These are phyloP conservation scores for Bombus picipes DNA, from an alignment of 1,140 invertebrate species.

Conservation along the genomic window DNA sequence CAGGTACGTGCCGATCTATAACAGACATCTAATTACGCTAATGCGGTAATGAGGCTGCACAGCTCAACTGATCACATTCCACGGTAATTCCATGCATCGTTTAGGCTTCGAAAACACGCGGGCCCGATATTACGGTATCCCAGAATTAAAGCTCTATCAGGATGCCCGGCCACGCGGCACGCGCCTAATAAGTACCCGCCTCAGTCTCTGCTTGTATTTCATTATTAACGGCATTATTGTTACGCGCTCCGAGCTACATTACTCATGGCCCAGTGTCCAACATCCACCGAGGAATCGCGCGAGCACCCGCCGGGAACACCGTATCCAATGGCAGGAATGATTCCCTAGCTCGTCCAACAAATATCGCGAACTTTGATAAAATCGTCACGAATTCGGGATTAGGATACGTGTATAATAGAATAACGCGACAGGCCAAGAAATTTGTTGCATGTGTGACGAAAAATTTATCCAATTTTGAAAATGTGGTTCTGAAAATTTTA, in stretches of 20 bases:
- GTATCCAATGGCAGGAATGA: neutral
- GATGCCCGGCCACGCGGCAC: neutral
- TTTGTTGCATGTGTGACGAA: too few species aligned
- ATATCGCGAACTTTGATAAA: neutral
- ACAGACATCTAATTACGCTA: constrained; percentile 68
- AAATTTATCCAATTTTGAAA: too few species aligned
- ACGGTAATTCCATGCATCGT: constrained; percentile 60
- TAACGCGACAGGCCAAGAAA: too few species aligned
- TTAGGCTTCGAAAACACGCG: constrained; percentile 60
- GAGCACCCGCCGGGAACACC: neutral
- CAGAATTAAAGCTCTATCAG: constrained; percentile 39
- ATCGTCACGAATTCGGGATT: too few species aligned
- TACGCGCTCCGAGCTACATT: neutral
- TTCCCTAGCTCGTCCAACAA: too few species aligned
- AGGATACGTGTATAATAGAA: too few species aligned
- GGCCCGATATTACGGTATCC: constrained; percentile 20
- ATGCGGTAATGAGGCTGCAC: constrained; percentile 62
- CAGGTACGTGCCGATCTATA: constrained; percentile 52
- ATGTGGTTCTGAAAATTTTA: too few species aligned
- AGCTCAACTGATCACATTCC: constrained; percentile 57
- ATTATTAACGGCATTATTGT: constrained; percentile 21
- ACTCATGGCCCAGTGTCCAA: neutral
- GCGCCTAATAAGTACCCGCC: constrained; percentile 16
- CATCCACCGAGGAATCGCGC: neutral
- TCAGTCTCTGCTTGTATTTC: constrained; percentile 2